Evolutionary conservation across 2,113 vertebrate genomes (phyloP).

Genomic region (Rafetus swinhoei): DNA sequence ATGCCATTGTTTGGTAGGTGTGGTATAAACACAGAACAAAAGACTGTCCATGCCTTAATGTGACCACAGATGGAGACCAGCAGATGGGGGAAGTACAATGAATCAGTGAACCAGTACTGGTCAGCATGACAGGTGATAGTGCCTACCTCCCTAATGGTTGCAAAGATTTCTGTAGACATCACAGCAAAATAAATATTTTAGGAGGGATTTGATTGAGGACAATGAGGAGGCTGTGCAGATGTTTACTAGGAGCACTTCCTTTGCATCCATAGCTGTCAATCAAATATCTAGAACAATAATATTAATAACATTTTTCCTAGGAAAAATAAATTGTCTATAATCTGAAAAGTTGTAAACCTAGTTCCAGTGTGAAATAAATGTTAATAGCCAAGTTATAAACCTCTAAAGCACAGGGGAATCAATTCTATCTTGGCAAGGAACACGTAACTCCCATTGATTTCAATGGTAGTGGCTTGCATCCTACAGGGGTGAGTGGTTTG

Average conservation of each 20-base stretch:
- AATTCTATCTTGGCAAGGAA: slow-evolving; percentile 54
- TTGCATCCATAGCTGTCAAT: not conserved
- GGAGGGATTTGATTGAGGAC: not conserved
- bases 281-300: not conserved
- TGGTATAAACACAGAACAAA: not conserved
- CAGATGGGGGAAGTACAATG: not conserved
- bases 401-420: slow-evolving; percentile 29
- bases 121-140: not conserved
- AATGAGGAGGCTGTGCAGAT: slow-evolving; percentile 19
- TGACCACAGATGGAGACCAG: not conserved
- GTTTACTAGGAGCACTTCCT: not conserved
- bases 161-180: not conserved
- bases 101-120: not conserved
- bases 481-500: slow-evolving; percentile 51
- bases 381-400: not conserved
- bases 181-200: not conserved
- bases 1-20: not conserved
- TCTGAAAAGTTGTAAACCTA: slow-evolving; percentile 35
- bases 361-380: not conserved
- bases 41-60: not conserved
- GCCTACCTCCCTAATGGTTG: not conserved
- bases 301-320: not conserved
- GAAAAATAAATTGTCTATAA: not conserved
- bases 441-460: not conserved
- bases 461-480: not conserved